A percentile compares a stretch with the other conserved stretches of the same genome.
Conservation (phyloP, 2,888 invertebrate genomes). For the Buathra laborator region DNA sequence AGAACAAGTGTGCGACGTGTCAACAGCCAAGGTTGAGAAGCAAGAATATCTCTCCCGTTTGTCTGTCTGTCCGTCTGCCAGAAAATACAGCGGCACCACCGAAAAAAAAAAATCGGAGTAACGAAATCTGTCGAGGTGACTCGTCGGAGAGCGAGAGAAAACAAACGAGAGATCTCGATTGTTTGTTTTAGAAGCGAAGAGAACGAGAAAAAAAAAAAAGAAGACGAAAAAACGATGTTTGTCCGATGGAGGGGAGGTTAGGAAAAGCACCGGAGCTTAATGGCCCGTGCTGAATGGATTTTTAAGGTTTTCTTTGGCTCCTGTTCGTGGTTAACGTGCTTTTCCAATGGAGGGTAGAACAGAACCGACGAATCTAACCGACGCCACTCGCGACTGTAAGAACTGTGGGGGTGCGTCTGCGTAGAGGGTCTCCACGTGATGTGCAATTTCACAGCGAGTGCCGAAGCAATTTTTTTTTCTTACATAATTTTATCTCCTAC, state of each 20-base stretch:
- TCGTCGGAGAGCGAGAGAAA: constrained; percentile 48
- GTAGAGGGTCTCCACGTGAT: constrained; percentile 11
- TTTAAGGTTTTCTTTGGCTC: constrained; percentile 77
- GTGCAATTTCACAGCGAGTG: not conserved
- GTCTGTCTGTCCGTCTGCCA: constrained; percentile 39
- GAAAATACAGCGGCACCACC: constrained; percentile 16
- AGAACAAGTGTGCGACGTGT: constrained; percentile 57
- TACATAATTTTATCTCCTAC: not conserved
- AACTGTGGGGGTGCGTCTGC: constrained; percentile 64
- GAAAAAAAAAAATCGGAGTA: constrained; percentile 56
- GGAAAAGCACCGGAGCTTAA: constrained; percentile 72
- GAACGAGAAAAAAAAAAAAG: constrained; percentile 34
- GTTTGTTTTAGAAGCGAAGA: constrained; percentile 65
- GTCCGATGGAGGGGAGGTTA: constrained; percentile 41
- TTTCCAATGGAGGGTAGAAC: constrained; percentile 67
- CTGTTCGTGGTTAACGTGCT: constrained; percentile 63
- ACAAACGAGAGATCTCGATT: constrained; percentile 55
- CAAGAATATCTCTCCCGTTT: not conserved
- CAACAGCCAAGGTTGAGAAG: constrained; percentile 30
- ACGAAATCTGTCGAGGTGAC: constrained; percentile 66
- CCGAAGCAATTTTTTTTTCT: not conserved
- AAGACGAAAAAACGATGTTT: constrained; percentile 50
- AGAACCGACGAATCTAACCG: constrained; percentile 40
- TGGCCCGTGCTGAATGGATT: constrained; percentile 82
- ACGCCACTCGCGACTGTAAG: constrained; percentile 30